A percentile compares a stretch with the other conserved stretches of the same genome.
phyloP scores from a whole-genome alignment of 2,113 vertebrate species.

The Siniperca chuatsi region DNA sequence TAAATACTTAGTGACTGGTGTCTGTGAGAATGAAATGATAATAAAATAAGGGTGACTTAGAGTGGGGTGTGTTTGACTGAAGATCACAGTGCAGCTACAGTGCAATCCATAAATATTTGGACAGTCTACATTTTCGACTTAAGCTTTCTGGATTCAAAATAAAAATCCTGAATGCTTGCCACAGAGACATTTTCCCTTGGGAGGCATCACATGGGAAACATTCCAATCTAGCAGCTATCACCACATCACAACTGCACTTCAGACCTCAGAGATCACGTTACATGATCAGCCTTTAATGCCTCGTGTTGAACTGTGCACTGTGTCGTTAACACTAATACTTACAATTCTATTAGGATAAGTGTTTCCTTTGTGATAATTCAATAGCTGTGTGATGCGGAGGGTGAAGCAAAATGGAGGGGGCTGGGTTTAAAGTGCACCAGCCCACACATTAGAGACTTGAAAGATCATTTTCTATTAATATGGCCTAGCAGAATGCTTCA shows the following conservation, averaged over 20 bases:
- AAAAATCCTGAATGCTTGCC: background rate
- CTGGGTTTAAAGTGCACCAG: conserved; percentile 51
- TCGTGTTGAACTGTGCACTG: conserved; percentile 31
- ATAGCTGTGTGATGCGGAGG: conserved; percentile 23
- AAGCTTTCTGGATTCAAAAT: too few species aligned
- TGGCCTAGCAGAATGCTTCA: conserved; percentile 12
- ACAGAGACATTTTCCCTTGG: conserved; percentile 51
- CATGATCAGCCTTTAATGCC: conserved; percentile 55
- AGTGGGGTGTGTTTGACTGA: background rate
- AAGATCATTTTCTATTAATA: conserved; percentile 27
- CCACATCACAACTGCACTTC: conserved; percentile 44
- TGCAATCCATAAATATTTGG: background rate
- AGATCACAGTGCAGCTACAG: background rate
- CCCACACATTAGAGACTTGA: conserved; percentile 52
- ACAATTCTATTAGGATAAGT: conserved; percentile 58
- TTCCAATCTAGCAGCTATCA: conserved; percentile 64
- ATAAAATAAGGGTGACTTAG: background rate
- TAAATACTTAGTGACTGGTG: too few species aligned
- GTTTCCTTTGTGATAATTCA: conserved; percentile 69
- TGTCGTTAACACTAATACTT: conserved; percentile 50
- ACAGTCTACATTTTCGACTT: background rate
- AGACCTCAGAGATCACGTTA: conserved; percentile 64
- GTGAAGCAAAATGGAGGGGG: background rate
- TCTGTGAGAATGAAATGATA: too few species aligned
- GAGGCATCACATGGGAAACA: conserved; percentile 63